Base-by-base conservation (phyloP, 2,113 vertebrate genomes). In the Gasterosteus aculeatus region DNA sequence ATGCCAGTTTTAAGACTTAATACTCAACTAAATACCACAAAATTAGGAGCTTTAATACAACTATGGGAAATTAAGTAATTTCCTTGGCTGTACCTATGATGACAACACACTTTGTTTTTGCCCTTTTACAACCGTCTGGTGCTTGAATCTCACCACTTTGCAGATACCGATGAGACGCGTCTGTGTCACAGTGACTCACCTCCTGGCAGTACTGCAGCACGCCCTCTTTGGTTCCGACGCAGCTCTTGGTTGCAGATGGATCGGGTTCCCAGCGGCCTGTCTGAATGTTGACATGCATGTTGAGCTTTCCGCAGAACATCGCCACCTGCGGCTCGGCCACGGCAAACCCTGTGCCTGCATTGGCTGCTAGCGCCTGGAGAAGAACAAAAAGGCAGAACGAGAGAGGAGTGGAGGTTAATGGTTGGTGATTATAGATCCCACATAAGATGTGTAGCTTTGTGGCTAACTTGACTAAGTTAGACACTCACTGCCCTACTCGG, bases 251-350 rank as follows among this genome's bases (percentile, higher is more conserved):
- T 69, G 96, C 96, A 0, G 96, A 94, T 39, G 97, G 94, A 89
- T 99, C 97, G 0, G 97, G 95, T 39, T 99, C 98, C 98, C 98
- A 99, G 87, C 97, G 97, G 72, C 97, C 97, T 15, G 96, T 99
- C 92, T 99, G 97, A 82, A 98, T 96, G 86, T 99, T 99, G 81
- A 99, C 93, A 0, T 99, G 97, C 98, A 99, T 99, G 88, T 98
- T 99, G 65, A 98, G 95, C 87, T 97, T 98, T 44, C 96, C 97
- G 18, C 98, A 99, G 88, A 98, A 98, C 97, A 99, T 98, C 31
- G 98, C 97, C 56, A 99, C 95, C 22, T 99, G 97, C 33, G 98
- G 97, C 84, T 99, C 98, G 0, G 97, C 96, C 62, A 99, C 97
- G 0, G 96, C 97, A 84, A 99, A 97, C 1, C 97, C 96, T 0